Evolutionary conservation across 2,888 invertebrate genomes (phyloP), one percentile per base, ranked within the genome.

Genomic region (Mythimna ferrago): DNA sequence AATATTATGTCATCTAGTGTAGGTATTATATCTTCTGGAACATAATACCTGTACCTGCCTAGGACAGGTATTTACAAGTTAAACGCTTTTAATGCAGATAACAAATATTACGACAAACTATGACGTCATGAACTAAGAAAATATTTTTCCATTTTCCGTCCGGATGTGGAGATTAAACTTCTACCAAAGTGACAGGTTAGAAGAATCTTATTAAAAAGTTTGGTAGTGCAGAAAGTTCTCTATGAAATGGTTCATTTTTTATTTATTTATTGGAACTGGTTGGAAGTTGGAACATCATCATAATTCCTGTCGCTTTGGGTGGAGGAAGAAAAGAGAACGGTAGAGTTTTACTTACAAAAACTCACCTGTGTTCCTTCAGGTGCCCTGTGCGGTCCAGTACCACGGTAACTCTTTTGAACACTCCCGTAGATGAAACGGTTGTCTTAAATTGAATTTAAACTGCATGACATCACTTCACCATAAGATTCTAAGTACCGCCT

Each of bases 391-490:
- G 14, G 16, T 48, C 48, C 48, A 16, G 16, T 5, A 48, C 48
- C 16, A 48, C 14, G 16, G 16, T 6, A 48, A 48, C 48, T 16
- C 48, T 48, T 48, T 48, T 0, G 6, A 48, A 48, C 48, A 5
- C 14, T 6, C 48, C 14, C 16, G 6, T 0, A 16, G 44, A 48
- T 14, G 44, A 5, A 14, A 10, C 11, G 0, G 51, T 32, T 32
- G 51, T 21, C 2, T 11, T 6, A 44, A 32, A 75, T 62, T 62
- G 73, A 14, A 48, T 70, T 76, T 61, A 38, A 61, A 56, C 11
- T 53, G 54, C 26, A 61, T 35, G 35, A 41, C 60, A 48, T 78
- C 26, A 35, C 10, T 61, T 54, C 21, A 9, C 19, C 6, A n/a
- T 51, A 61, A 48, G 7, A 32, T 48, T 32, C 48, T 51, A 72